These are phyloP conservation scores for Anthonomus grandis DNA, from an alignment of 1,140 invertebrate genomes.

Conservation along the genomic window DNA sequence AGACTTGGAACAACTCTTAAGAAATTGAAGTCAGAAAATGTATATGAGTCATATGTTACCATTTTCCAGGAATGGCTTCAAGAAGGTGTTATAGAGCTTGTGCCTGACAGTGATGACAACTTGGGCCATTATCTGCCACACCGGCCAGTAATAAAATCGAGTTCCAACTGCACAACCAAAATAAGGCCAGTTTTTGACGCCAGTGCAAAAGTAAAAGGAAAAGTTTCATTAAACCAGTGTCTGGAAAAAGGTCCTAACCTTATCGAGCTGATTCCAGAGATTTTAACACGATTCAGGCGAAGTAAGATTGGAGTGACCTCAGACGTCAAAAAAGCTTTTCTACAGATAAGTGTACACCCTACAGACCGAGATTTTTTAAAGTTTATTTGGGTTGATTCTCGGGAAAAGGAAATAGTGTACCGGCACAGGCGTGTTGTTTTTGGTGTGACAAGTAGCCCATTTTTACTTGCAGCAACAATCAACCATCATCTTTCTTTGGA, in stretches of 20 bases:
- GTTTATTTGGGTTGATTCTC: conserved; percentile 36
- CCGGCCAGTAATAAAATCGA: conserved; percentile 25
- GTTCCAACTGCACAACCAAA: conserved; percentile 1
- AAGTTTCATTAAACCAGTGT: conserved; percentile 33
- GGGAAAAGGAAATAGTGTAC: conserved; percentile 19
- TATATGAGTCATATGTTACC: conserved; percentile 4
- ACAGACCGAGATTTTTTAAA: conserved; percentile 34
- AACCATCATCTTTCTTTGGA: too few relatives aligned
- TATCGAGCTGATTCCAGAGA: conserved; percentile 44
- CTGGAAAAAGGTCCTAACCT: conserved; percentile 44
- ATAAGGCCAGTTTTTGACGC: conserved; percentile 1
- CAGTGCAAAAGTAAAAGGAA: not conserved
- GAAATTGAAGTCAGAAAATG: conserved; percentile 10
- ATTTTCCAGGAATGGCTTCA: conserved; percentile 24
- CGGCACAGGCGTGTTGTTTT: conserved; percentile 32
- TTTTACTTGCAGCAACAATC: conserved; percentile 16
- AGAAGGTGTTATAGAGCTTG: conserved; percentile 29
- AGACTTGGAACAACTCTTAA: conserved; percentile 11
- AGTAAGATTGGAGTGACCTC: conserved; percentile 41
- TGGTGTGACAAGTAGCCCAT: conserved; percentile 39
- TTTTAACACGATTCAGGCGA: conserved; percentile 45
- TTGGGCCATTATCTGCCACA: conserved; percentile 28
- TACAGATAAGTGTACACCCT: conserved; percentile 6
- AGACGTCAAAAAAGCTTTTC: conserved; percentile 39
- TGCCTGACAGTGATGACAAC: conserved; percentile 14